Base-by-base conservation (phyloP, 2,888 invertebrate species). In the Dugesia japonica region DNA sequence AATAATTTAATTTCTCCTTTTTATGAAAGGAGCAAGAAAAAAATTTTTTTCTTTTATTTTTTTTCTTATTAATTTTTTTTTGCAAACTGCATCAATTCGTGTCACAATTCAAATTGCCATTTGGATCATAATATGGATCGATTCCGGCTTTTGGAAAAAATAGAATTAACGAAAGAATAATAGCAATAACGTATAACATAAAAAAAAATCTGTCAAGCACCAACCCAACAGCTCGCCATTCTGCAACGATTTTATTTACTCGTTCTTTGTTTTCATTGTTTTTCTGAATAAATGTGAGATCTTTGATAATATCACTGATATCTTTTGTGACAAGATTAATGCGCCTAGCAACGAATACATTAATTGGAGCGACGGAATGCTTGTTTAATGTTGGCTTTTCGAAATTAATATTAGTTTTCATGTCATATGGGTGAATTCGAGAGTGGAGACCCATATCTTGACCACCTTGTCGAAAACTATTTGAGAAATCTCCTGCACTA, bases 71-170 rank as follows among this genome's bases (percentile, higher is more conserved):
- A n/a, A n/a, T n/a, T n/a, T n/a, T n/a, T n/a, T n/a, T n/a, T n/a
- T n/a, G n/a, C n/a, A n/a, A n/a, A n/a, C n/a, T n/a, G n/a, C n/a
- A n/a, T n/a, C 4, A 4, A 56, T 56, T 56, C 4, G 7, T 56
- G 9, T 56, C 56, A 56, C 56, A 56, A 56, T 56, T 23, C 23
- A 56, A 56, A 56, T 7, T 23, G n/a, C n/a, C n/a, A n/a, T 56
- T n/a, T 1, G 7, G n/a, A 13, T 56, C 56, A n/a, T 56, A 56
- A 56, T 56, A 56, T n/a, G 56, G 56, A n/a, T 76, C 76, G 26
- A 77, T 76, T 28, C 76, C 77, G 26, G 77, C 78, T 71, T 76
- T 77, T 20, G 77, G 77, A 38, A 77, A 77, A 33, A 77, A 77
- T 0, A 77, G 56, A 26, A 77, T 71, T 7, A 77, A 42, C 23